Conservation (phyloP, 1,140 invertebrate species). For the Temnothorax nylanderi region DNA sequence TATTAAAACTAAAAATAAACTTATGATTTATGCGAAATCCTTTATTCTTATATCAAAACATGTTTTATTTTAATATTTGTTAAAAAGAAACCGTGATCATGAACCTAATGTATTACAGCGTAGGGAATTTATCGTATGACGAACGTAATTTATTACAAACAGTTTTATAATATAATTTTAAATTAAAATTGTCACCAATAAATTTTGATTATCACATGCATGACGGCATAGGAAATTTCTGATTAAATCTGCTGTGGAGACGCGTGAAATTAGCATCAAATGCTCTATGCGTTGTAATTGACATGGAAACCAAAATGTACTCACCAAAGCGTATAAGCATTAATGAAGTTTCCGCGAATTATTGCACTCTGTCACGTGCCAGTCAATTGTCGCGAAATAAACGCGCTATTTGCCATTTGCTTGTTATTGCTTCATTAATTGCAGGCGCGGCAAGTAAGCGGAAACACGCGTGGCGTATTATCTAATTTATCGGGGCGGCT, state of each 20-base stretch:
- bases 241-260: slow-evolving; percentile 69
- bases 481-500: slow-evolving; percentile 38
- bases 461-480: slow-evolving; percentile 46
- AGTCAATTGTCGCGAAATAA: slow-evolving; percentile 65
- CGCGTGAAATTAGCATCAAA: slow-evolving; percentile 71
- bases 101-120: neutral
- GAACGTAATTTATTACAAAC: neutral
- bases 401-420: slow-evolving; percentile 54
- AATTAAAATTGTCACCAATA: slow-evolving; percentile 64
- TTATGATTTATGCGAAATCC: neutral
- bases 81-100: neutral
- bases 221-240: slow-evolving; percentile 45
- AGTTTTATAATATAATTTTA: neutral
- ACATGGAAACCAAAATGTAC: slow-evolving; percentile 71
- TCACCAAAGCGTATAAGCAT: slow-evolving; percentile 56
- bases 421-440: slow-evolving; percentile 64
- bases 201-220: slow-evolving; percentile 63
- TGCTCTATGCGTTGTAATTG: slow-evolving; percentile 66
- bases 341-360: slow-evolving; percentile 71
- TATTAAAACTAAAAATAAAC: neutral
- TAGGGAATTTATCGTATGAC: neutral
- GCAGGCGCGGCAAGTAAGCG: slow-evolving; percentile 48
- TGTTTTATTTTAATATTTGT: neutral
- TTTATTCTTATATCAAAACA: neutral
- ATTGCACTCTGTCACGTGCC: slow-evolving; percentile 67